Base-by-base conservation (phyloP, 2,888 invertebrate genomes). In the Capitulum mitella region DNA sequence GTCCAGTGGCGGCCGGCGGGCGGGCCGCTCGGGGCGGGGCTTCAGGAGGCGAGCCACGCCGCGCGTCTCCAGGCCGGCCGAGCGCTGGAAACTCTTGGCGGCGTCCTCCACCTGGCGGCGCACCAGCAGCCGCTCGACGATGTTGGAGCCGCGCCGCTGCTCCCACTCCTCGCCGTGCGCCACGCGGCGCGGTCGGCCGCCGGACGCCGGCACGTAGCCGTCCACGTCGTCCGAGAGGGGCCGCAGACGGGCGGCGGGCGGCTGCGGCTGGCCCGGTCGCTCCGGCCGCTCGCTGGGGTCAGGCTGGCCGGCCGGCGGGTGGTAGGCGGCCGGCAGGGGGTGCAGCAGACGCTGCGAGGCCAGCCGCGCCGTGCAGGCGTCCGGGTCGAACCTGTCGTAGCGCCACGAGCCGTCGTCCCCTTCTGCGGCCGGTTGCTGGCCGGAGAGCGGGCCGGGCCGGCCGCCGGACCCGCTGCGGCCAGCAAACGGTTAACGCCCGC, bases 101-200 rank as follows among this genome's bases (percentile, higher is more conserved):
- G 76, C 76, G 14, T 76, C 76, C 29, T 76, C 76, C 76, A 76
- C n/a, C 76, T 76, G 76, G 26, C 29, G 26, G 1, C 76, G 46
- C 32, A 76, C 76, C 46, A 75, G 76, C 46, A 76, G 76, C 6
- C 76, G 76, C 46, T 76, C 76, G 29, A 76, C 32, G 46, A 75
- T 75, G 46, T 76, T 43, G 46, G 76, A 43, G n/a, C 29, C 76
- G 0, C 75, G 75, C 46, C 26, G n/a, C 76, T n/a, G 5, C 76
- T 76, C 76, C 75, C 76, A 76, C 76, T 76, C 76, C 19, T 76
- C 76, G n/a, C 46, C 46, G 46, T 46, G 32, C 29, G 76, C 32
- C 46, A n/a, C n/a, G 16, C 76, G 46, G 14, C 46, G 76, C 46
- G 32, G 29, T 1, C 76, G 43, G n/a, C 76, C 70, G 19, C 26